These are phyloP conservation scores for Arenicola marina DNA, from an alignment of 2,888 invertebrate genomes.

Conservation along the genomic window DNA sequence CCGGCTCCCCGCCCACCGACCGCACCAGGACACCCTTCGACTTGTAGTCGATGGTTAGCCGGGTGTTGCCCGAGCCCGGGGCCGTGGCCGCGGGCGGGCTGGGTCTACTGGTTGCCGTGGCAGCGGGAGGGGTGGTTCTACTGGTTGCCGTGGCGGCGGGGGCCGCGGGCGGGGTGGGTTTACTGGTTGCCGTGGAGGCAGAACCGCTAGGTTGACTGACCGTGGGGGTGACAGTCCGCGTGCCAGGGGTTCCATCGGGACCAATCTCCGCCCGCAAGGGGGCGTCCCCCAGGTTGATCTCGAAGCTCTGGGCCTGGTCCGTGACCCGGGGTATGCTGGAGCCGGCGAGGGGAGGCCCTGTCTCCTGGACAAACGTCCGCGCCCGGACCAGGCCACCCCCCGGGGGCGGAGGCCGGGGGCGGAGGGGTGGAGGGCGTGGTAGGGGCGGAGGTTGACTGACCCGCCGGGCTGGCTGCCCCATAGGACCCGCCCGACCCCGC, in stretches of 20 bases:
- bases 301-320: background rate
- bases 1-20: constrained; percentile 91
- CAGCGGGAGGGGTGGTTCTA: too few relatives aligned
- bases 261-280: too few relatives aligned
- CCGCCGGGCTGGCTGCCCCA: background rate
- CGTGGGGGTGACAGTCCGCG: too few relatives aligned
- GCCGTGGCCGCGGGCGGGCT: too few relatives aligned
- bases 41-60: constrained; percentile 42
- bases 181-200: too few relatives aligned
- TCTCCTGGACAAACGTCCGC: constrained; percentile 23
- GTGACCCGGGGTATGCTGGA: constrained; percentile 7
- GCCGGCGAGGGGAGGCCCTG: background rate
- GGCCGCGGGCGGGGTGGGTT: too few relatives aligned
- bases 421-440: background rate
- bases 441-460: background rate
- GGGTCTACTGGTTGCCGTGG: too few relatives aligned
- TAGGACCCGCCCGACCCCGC: too few relatives aligned
- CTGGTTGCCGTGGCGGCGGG: too few relatives aligned
- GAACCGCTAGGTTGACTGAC: too few relatives aligned
- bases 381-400: background rate
- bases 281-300: background rate
- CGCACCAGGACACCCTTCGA: constrained; percentile 45
- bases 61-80: too few relatives aligned
- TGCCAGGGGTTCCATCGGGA: too few relatives aligned
- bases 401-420: background rate